Percentiles rank a stretch among this genome's conserved stretches.
Evolutionary conservation across 2,797 vertebrate species (phyloP).

Genomic region (Anas bernieri): DNA sequence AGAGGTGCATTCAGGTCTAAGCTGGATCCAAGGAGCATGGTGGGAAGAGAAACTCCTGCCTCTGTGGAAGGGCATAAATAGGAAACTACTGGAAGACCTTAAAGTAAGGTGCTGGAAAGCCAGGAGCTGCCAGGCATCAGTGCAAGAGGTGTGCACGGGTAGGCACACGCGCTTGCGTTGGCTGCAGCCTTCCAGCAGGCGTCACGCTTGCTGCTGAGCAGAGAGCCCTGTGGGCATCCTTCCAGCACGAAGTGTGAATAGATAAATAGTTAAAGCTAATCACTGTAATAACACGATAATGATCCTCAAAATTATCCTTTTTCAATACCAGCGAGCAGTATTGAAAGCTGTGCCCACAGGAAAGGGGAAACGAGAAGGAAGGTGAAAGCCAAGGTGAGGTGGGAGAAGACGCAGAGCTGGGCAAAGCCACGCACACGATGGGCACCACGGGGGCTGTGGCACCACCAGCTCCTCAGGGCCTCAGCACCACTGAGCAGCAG

Average conservation of each 20-base stretch:
- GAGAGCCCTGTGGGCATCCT: not conserved
- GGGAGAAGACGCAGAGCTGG: not conserved
- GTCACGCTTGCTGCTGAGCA: not conserved
- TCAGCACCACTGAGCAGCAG: not conserved
- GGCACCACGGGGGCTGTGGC: fast-evolving
- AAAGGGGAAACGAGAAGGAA: not conserved
- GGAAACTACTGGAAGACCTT: not conserved
- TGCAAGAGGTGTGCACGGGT: fast-evolving
- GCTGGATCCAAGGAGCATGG: not conserved
- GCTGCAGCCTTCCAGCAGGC: not conserved
- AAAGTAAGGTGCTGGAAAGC: not conserved
- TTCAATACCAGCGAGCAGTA: not conserved
- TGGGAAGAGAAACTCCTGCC: not conserved
- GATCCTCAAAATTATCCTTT: slow-evolving; percentile 33
- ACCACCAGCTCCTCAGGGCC: not conserved
- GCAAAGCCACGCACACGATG: fast-evolving
- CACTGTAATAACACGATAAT: slow-evolving; percentile 48
- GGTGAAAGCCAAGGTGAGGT: not conserved
- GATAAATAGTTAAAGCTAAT: slow-evolving; percentile 16
- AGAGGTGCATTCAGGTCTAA: not conserved
- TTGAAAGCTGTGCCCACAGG: not conserved
- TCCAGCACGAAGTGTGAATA: not conserved
- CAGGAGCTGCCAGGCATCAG: not conserved
- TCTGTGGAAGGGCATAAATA: not conserved
- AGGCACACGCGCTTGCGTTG: fast-evolving